A percentile compares a stretch with the other conserved stretches of the same genome.
phyloP scores from a whole-genome alignment of 2,797 vertebrate genomes.

The Smutsia temminckii region DNA sequence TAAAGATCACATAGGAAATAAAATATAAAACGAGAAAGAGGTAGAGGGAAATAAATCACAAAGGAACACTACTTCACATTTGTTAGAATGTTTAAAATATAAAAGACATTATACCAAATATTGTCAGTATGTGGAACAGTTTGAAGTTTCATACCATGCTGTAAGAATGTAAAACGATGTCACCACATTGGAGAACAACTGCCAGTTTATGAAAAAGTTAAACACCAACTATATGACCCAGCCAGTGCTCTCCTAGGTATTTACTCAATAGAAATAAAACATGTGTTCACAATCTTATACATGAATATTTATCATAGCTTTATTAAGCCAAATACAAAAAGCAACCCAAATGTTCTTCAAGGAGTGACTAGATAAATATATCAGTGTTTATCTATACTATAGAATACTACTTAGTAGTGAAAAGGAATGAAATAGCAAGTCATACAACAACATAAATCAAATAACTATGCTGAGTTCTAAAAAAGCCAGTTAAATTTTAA shows the following conservation, averaged over 20 bases:
- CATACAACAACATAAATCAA: background rate
- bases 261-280: background rate
- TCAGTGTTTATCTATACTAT: background rate
- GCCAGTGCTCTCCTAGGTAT: background rate
- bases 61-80: background rate
- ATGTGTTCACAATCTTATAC: background rate
- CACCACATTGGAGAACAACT: background rate
- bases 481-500: background rate
- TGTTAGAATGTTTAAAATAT: background rate
- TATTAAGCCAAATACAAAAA: background rate
- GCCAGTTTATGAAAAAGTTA: background rate
- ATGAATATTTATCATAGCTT: background rate
- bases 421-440: background rate
- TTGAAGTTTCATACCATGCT: background rate
- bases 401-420: background rate
- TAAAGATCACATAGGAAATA: background rate
- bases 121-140: background rate
- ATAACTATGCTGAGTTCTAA: background rate
- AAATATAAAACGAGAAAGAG: background rate
- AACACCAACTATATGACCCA: accelerated
- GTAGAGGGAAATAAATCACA: background rate
- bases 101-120: background rate
- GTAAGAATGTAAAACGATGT: background rate
- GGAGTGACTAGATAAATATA: background rate
- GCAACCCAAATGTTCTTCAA: background rate